Evolutionary conservation across 2,888 invertebrate species (phyloP), one percentile per base, ranked within the genome.

Genomic region (Tetheella fluctuosa): DNA sequence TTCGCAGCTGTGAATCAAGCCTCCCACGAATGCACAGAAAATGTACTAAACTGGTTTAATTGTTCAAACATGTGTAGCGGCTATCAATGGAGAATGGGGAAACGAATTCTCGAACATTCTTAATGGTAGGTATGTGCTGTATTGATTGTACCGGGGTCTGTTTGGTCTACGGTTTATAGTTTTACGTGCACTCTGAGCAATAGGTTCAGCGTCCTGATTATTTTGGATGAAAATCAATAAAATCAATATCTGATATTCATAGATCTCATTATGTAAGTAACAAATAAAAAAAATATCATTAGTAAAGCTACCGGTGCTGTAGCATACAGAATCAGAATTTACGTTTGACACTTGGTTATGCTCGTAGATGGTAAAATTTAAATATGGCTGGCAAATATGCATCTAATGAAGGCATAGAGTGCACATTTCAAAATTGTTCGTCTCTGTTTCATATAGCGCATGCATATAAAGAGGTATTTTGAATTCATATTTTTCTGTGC

Each of bases 401-500:
- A 7, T 39, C 39, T n/a, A 39, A 39, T n/a, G 10, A n/a, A 20
- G 48, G 7, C 34, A 34, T 1, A 34, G 34, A 3, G 34, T 12
- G 34, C 8, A 48, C 17, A 48, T 48, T 48, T 48, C 48, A 20
- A 48, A 48, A 48, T 20, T 1, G n/a, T 39, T 39, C 39, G 20
- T 48, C 48, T 48, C 17, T 10, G 20, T 48, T 48, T 48, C n/a
- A 20, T 10, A 20, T 6, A 48, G 39, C 28, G 59, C 53, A 34
- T 34, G 17, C 56, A 52, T 56, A 60, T 57, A 53, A 57, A 59
- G 59, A 54, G 57, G 58, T 57, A 62, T 63, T 68, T 62, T 59
- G 62, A 67, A 67, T 68, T 63, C 68, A 70, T 70, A 70, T 70
- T 70, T 68, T 70, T 67, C 68, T 67, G 65, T 68, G 71, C 76